These are phyloP conservation scores for Cataglyphis livida DNA, from an alignment of 2,888 invertebrate species.

Conservation along the genomic window DNA sequence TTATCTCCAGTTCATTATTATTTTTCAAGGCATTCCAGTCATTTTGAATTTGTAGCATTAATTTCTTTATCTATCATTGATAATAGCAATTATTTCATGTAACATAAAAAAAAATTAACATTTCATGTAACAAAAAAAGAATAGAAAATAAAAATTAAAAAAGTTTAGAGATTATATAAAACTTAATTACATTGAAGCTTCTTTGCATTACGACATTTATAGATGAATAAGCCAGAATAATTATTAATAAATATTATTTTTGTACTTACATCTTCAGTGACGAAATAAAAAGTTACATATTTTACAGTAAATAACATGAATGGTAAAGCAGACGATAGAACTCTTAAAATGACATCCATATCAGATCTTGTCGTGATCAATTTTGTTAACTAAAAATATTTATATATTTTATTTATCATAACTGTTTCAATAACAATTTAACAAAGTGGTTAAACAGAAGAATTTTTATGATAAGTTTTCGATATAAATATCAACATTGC, in stretches of 20 bases:
- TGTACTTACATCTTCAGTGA: conserved; percentile 37
- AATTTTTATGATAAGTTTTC: neutral
- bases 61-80: conserved; percentile 11
- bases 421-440: neutral
- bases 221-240: neutral
- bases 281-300: conserved; percentile 37
- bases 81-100: neutral
- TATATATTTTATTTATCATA: neutral
- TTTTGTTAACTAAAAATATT: conserved; percentile 33
- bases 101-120: neutral
- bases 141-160: neutral
- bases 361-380: neutral
- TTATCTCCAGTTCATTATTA: conserved; percentile 38
- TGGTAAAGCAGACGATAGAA: conserved; percentile 27
- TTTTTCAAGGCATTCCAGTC: conserved; percentile 38
- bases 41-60: conserved; percentile 27
- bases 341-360: conserved; percentile 11
- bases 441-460: neutral
- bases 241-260: neutral
- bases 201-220: neutral
- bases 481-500: neutral
- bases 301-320: conserved; percentile 34
- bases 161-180: neutral
- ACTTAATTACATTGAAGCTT: neutral
- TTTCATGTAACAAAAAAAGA: neutral